Evolutionary conservation across 2,113 vertebrate genomes (phyloP), one percentile per base, ranked within the genome.

Genomic region (Orycteropus afer): DNA sequence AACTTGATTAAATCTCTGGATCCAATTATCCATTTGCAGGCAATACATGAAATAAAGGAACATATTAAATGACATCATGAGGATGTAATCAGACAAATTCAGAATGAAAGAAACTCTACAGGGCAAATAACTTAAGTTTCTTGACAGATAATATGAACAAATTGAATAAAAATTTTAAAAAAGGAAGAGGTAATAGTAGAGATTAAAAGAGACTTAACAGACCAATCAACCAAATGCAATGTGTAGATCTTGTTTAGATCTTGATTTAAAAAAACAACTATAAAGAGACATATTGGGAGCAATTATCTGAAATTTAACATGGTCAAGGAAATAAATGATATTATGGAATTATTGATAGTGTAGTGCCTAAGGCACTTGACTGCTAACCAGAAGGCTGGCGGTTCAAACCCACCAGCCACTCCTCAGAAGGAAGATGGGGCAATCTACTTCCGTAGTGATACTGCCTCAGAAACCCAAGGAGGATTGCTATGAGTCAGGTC

Each of bases 291-390:
- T 42, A 34, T 86, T n/a, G 5, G 61, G 14, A 11, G 34, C 17
- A 82, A 23, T 93, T 59, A 77, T 22, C 63, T 57, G 51, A 90
- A 94, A 80, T 49, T 79, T n/a, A 80, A 81, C 40, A 81, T 34
- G 37, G 65, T 85, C 42, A 22, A 67, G 22, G 32, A 85, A 63
- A 23, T 91, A 78, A 9, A 76, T 67, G 9, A 85, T n/a, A 49
- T 76, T 86, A 69, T 59, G 37, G 4, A 85, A 89, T 96, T 84
- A 47, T 74, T 89, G 55, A 86, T 22, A n/a, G n/a, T n/a, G n/a
- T n/a, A n/a, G n/a, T n/a, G n/a, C n/a, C n/a, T n/a, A n/a, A n/a
- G n/a, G n/a, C n/a, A n/a, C n/a, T n/a, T n/a, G n/a, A n/a, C n/a
- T n/a, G n/a, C n/a, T n/a, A n/a, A n/a, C n/a, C n/a, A n/a, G n/a